phyloP scores from a whole-genome alignment of 2,797 vertebrate genomes.

The Champsocephalus gunnari region DNA sequence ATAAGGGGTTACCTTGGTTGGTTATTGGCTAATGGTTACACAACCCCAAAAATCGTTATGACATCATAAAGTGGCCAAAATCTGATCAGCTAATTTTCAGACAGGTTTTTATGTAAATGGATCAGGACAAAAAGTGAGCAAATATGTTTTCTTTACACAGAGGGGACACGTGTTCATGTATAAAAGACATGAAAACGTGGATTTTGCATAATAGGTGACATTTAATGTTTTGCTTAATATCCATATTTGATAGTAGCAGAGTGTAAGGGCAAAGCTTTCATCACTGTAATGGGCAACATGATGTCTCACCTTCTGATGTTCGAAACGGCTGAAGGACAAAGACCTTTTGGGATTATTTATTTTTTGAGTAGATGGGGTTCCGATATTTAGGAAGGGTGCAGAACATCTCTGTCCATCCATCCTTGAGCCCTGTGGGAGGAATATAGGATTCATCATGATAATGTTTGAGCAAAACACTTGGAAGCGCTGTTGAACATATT shows the following conservation, averaged over 20 bases:
- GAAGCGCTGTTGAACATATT: background rate
- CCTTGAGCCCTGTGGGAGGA: slow-evolving; percentile 74
- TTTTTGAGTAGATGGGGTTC: slow-evolving; percentile 47
- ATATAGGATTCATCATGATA: background rate
- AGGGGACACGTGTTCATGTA: too few species aligned
- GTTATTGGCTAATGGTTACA: too few species aligned
- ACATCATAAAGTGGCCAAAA: too few species aligned
- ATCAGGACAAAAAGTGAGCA: too few species aligned
- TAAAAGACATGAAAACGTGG: too few species aligned
- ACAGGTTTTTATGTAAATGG: too few species aligned
- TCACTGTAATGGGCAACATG: background rate
- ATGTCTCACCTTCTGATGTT: slow-evolving; percentile 52
- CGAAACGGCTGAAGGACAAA: slow-evolving; percentile 51
- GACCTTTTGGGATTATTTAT: slow-evolving; percentile 62
- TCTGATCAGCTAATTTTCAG: too few species aligned
- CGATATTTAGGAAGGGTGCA: slow-evolving; percentile 68
- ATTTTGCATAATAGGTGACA: too few species aligned
- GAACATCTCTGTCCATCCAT: slow-evolving; percentile 84
- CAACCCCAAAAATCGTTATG: too few species aligned
- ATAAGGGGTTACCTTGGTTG: too few species aligned
- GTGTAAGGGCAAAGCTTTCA: slow-evolving; percentile 2
- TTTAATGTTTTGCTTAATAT: background rate
- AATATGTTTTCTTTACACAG: too few species aligned
- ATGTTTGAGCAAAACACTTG: slow-evolving; percentile 4
- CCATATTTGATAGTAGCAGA: slow-evolving; percentile 2